phyloP scores from a whole-genome alignment of 92 coral and sea anemone genomes.

The Metridium senile region DNA sequence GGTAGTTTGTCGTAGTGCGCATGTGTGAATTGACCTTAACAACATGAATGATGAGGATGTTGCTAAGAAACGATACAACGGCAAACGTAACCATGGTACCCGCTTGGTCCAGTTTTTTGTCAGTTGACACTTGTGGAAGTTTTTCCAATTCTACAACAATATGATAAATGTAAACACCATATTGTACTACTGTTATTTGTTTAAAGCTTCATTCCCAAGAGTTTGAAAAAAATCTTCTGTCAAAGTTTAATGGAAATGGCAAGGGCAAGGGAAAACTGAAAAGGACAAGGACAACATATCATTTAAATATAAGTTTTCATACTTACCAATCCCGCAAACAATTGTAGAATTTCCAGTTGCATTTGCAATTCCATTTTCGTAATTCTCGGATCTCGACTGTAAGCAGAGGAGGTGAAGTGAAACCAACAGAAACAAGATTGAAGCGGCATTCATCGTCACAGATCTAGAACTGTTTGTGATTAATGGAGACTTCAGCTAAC shows the following conservation, averaged over 20 bases:
- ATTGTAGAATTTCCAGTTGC: neutral
- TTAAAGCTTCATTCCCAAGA: too few species aligned
- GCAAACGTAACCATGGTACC: neutral
- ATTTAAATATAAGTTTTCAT: too few species aligned
- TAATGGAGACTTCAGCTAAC: too few species aligned
- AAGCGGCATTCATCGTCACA: neutral
- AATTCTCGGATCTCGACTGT: neutral
- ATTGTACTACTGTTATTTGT: too few species aligned
- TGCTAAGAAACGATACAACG: conserved; percentile 20
- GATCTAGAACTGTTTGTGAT: neutral
- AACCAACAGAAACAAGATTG: neutral
- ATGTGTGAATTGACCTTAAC: conserved; percentile 35
- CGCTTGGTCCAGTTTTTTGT: neutral
- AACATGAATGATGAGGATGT: conserved; percentile 43
- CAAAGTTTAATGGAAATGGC: too few species aligned
- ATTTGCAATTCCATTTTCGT: neutral
- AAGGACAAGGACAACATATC: too few species aligned
- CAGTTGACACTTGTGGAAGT: neutral
- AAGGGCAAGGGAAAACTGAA: too few species aligned
- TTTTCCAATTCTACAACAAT: neutral
- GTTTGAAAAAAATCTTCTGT: too few species aligned
- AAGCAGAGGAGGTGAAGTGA: neutral
- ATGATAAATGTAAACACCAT: neutral
- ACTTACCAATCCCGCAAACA: neutral
- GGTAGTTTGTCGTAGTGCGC: conserved; percentile 37